Percentiles rank a stretch among this genome's conserved stretches.
Conservation (phyloP, 2,113 vertebrate species). For the Tragelaphus buxtoni region DNA sequence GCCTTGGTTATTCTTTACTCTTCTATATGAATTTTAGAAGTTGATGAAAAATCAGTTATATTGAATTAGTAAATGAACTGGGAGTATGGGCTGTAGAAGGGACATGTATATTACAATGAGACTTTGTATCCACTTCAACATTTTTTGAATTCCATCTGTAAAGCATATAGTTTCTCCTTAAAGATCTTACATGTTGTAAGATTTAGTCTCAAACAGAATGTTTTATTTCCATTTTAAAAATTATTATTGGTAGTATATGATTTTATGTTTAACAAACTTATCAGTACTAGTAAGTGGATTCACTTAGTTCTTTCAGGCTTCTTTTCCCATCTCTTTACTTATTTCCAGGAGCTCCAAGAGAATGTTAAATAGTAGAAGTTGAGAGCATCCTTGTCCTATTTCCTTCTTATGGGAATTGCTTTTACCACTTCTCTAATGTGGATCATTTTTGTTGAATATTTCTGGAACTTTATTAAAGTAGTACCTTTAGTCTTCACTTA, state of each 20-base stretch:
- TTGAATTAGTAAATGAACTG: not conserved
- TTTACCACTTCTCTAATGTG: not conserved
- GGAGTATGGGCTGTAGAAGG: not conserved
- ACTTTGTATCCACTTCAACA: not conserved
- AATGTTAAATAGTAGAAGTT: not conserved
- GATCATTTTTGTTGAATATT: not conserved
- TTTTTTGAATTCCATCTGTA: not conserved
- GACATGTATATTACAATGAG: not conserved
- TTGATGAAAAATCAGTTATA: not conserved
- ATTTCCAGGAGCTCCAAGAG: not conserved
- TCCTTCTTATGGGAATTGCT: not conserved
- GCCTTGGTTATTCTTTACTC: not conserved
- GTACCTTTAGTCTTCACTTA: not conserved
- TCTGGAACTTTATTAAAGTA: not conserved
- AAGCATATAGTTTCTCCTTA: not conserved
- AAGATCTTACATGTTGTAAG: not conserved
- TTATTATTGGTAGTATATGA: not conserved
- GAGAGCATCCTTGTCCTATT: too few relatives aligned
- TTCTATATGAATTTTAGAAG: not conserved
- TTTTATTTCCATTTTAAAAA: not conserved
- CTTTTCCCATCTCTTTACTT: not conserved
- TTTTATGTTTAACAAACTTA: not conserved
- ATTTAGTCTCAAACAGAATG: not conserved
- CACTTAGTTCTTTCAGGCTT: not conserved
- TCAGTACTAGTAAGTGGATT: not conserved